Base-by-base conservation (phyloP, 2,888 invertebrate species). In the Drosophila imparisetae region DNA sequence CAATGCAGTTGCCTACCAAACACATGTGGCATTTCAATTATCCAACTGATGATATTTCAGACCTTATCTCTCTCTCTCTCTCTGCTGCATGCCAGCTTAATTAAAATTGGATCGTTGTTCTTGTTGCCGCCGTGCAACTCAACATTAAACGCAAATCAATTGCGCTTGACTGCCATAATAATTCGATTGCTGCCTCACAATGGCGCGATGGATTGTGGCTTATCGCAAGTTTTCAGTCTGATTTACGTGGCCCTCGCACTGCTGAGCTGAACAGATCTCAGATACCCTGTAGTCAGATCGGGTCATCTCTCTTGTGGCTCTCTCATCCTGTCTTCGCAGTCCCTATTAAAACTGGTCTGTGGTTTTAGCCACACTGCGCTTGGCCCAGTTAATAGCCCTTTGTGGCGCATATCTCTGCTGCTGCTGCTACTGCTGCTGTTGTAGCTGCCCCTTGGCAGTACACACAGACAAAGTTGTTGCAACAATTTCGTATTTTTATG, bases 21-120 rank as follows among this genome's bases (percentile, higher is more conserved):
- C 45, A 63, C 77, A 66, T 78, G 72, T 72, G 81, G 78, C 81
- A 78, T 80, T 81, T 80, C 78, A 78, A 80, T 78, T 77, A 81
- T 72, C 63, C 72, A 72, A 67, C 67, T 53, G 60, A 52, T 67
- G 52, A 81, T 81, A 72, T 78, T 81, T 77, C 67, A 80, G 66
- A 64, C 55, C 50, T 40, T 29, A 29, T 3, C 45, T 21, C 18
- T 6, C 8, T 0, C 24, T 0, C n/a, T 5, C 48, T 13, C n/a
- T 18, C 7, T 24, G 29, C 29, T 21, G 24, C 29, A 32, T 27
- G 50, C 32, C 62, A 63, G 55, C 50, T 72, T 70, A 72, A 72
- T 71, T 72, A 63, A 63, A 72, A 57, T 71, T 70, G 29, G n/a
- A 70, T 34, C 49, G 15, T 15, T 59, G 62, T 11, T 65, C 32